Base-by-base conservation (phyloP, 2,113 vertebrate species). In the Anguilla japonica region DNA sequence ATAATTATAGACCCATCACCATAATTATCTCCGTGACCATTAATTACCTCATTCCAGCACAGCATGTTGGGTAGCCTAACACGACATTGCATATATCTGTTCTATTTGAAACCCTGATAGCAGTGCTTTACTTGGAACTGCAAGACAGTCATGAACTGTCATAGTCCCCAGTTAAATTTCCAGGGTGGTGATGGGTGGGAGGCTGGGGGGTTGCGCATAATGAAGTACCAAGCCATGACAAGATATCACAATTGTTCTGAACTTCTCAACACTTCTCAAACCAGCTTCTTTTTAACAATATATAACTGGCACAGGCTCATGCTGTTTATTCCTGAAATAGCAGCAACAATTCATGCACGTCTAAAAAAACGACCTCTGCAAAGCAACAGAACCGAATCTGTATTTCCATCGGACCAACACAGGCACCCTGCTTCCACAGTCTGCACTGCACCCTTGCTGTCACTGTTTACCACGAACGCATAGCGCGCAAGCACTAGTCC, bases 21-120 rank as follows among this genome's bases (percentile, higher is more conserved):
- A 11, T 81, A 88, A 87, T 83, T 83, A 83, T 85, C 75, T 82
- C 50, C 75, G 79, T 78, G 87, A 90, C 84, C 85, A 85, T 3
- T 83, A 87, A 93, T 92, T 91, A 92, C 89, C 89, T 90, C 34
- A 71, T n/a, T 53, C 79, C 39, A 5, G 85, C 81, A 83, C 84
- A 83, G 60, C 84, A 86, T 63, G 82, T 87, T 83, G 83, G 75
- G 79, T 81, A 88, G 88, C 89, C 84, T 87, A 43, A 71, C 14
- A 18, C 57, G 14, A 71, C 20, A 26, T 75, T 1, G 29, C 41
- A 46, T 46, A 29, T 22, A 34, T 53, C n/a, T 46, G 7, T 41
- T 34, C 41, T 39, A 18, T 41, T 41, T 18, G 13, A 5, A 16
- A 75, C 41, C 83, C 29, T 43, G 63, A 46, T 46, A 78, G 46